Evolutionary conservation across 2,113 vertebrate genomes (phyloP).

Genomic region (Peucedramus taeniatus): DNA sequence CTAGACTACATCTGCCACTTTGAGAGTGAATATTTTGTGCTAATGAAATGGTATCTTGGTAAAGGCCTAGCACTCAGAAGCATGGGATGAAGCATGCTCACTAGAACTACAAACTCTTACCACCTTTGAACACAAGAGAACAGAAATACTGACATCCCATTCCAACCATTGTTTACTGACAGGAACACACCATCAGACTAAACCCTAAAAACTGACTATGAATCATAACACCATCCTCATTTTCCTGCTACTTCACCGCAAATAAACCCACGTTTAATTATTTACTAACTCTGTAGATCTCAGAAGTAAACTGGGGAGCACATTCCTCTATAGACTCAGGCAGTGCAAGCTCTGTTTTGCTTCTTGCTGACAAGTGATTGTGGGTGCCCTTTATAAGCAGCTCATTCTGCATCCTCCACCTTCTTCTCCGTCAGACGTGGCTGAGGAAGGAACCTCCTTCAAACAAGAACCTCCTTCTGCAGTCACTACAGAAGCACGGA

Average conservation of each 20-base stretch:
- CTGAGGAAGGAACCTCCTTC: background rate
- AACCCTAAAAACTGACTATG: background rate
- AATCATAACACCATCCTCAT: background rate
- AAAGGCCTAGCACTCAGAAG: background rate
- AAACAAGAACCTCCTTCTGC: background rate
- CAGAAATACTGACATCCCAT: background rate
- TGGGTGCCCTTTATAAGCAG: background rate
- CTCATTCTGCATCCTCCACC: background rate
- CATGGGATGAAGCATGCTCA: background rate
- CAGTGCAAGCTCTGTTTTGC: background rate
- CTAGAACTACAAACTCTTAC: background rate
- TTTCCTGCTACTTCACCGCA: background rate
- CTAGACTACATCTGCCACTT: background rate
- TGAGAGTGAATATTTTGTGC: background rate
- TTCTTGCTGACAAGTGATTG: background rate
- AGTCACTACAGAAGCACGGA: background rate
- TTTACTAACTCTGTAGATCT: background rate
- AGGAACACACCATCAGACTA: background rate
- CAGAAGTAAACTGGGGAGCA: background rate
- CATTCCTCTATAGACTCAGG: background rate
- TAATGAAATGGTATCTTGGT: background rate
- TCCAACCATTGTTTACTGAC: background rate
- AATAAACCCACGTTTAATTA: background rate
- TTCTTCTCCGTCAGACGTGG: background rate
- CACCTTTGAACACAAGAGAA: background rate